Percentiles rank a stretch among this genome's conserved stretches.
Evolutionary conservation across 2,797 vertebrate species (phyloP).

Genomic region (Steatocranus sp.): DNA sequence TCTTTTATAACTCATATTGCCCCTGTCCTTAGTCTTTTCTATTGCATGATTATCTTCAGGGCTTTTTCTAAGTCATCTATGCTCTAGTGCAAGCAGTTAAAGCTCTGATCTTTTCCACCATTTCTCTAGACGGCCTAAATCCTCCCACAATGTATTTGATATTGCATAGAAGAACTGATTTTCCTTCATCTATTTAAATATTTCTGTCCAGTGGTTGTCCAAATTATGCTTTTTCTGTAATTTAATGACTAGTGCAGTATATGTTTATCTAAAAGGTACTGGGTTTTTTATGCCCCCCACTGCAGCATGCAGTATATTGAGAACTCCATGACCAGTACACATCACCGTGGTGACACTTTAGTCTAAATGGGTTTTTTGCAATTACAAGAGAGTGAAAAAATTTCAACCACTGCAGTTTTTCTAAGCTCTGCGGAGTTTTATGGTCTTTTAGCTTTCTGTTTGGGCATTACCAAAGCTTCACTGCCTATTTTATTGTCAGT

Average conservation of each 20-base stretch:
- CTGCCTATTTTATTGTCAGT: neutral
- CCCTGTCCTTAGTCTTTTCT: neutral
- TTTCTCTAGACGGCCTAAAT: neutral
- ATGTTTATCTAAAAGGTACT: neutral
- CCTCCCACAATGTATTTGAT: neutral
- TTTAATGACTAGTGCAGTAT: neutral
- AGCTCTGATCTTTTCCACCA: neutral
- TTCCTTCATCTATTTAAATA: neutral
- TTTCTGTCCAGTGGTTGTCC: neutral
- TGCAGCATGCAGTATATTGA: neutral
- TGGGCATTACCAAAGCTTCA: neutral
- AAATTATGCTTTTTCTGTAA: neutral
- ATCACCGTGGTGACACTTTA: neutral
- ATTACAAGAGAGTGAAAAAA: neutral
- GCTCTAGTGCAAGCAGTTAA: neutral
- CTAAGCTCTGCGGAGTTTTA: neutral
- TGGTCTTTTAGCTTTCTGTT: neutral
- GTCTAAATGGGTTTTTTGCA: neutral
- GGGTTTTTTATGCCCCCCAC: neutral
- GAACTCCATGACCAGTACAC: neutral
- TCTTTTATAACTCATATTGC: neutral
- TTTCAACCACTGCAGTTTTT: neutral
- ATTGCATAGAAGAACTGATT: neutral
- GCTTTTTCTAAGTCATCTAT: neutral
- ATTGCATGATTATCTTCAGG: neutral